Evolutionary conservation across 2,113 vertebrate species (phyloP), one percentile per base, ranked within the genome.

Genomic region (Hypocryptadius cinnamomeus): DNA sequence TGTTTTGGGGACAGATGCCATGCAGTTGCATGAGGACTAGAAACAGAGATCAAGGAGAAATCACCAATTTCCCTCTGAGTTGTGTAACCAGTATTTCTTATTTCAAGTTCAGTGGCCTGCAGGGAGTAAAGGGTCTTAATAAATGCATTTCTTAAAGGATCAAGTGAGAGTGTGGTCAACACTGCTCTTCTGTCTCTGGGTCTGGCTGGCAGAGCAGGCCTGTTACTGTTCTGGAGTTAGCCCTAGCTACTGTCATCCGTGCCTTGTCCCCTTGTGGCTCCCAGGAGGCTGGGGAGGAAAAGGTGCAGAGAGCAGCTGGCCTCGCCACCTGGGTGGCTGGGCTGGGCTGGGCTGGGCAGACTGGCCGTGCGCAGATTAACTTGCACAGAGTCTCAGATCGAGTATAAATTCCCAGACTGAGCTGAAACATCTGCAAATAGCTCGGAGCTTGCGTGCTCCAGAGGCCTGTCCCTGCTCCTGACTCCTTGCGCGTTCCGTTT

Each of bases 401-500:
- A 60, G 60, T 18, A 14, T 56, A 63, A 93, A 70, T 65, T 78
- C 33, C 48, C 30, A 10, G 31, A 50, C 47, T 92, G 70, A 83
- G 44, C 69, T 51, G 40, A 79, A 91, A 78, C 44, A 71, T 47
- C 82, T 92, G 60, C 64, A 80, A 27, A 74, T 8, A 59, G 37
- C 39, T 70, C 28, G 40, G 53, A 79, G 31, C 19, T 13, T 71
- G 59, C 4, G 0, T 21, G 60, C 47, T 63, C 1, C 0, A 37
- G 63, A 39, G 59, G 25, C 56, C 59, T 19, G 13, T 63, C 60
- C 30, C 28, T 39, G 15, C 20, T 63, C 69, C 50, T 15, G 50
- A 6, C 64, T 17, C 30, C 9, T 15, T 28, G n/a, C 11, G n/a
- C n/a, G 0, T 44, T 63, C 3, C 5, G 2, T 30, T 10, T 18